Base-by-base conservation (phyloP, 2,113 vertebrate species). In the Aplodontia rufa region DNA sequence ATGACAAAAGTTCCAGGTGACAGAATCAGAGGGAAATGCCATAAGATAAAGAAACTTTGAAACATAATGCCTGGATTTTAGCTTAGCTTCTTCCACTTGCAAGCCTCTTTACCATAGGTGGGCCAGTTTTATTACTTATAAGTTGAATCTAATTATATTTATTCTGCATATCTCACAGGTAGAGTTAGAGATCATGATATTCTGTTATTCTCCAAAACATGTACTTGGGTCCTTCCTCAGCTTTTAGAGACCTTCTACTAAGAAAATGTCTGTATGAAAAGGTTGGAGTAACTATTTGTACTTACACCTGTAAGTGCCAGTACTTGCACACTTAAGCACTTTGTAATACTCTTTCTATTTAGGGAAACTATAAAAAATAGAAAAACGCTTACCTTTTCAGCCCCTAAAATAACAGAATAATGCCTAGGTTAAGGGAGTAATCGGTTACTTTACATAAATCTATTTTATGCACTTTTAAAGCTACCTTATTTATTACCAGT, bases 391-490 rank as follows among this genome's bases (percentile, higher is more conserved):
- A 42, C 9, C n/a, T 90, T 30, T 82, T 8, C 58, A 81, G 0
- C 6, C 37, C 17, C 12, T 89, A 40, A 83, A 93, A 53, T 86
- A 85, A 62, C 55, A 62, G 30, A 89, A 45, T 92, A 68, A 68
- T 81, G 42, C 26, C 8, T 66, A 71, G 3, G 6, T 19, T 75
- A 79, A 89, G 20, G 3, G 3, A 1, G 17, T 60, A 82, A 66
- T 71, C 16, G 71, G 7, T 2, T 69, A n/a, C 4, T 68, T 91
- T 87, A 45, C 62, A 47, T 85, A 87, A 90, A 60, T 72, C 26
- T 58, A n/a, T 45, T 79, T 35, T 85, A 22, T 86, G 24, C 84
- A 37, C 16, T 86, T 94, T 85, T 26, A 22, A 88, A 96, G 88
- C 20, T 32, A 94, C 26, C n/a, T 30, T 53, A 51, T n/a, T 94